A percentile compares a stretch with the other conserved stretches of the same genome.
Evolutionary conservation across 2,113 vertebrate genomes (phyloP).

Genomic region (Orientallactaga bullata): DNA sequence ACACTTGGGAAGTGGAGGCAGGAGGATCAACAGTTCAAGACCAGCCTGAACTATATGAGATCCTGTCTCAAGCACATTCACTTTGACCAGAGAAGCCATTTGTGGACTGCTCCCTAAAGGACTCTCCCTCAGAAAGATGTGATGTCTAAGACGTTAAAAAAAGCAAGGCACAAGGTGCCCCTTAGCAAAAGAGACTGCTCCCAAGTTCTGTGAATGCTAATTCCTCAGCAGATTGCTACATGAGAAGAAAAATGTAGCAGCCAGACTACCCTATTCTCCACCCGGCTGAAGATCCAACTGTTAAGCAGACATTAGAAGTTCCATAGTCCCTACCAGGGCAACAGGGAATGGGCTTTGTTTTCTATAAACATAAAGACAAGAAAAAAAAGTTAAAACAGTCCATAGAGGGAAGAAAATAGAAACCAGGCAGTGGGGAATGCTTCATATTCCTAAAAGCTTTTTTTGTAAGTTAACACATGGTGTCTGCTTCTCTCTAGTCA

Average conservation of each 20-base stretch:
- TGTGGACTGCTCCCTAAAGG: conserved; percentile 43
- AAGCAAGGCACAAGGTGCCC: not conserved
- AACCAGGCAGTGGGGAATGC: conserved; percentile 87
- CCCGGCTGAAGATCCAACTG: conserved; percentile 66
- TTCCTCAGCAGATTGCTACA: not conserved
- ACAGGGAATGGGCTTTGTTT: conserved; percentile 87
- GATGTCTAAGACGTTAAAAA: not conserved
- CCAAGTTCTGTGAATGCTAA: not conserved
- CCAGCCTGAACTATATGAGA: not conserved
- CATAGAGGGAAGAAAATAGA: conserved; percentile 88
- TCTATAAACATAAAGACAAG: conserved; percentile 88
- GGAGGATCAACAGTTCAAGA: not conserved
- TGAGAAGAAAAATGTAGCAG: not conserved
- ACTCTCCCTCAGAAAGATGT: not conserved
- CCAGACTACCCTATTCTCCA: conserved; percentile 45
- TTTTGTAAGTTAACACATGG: conserved; percentile 90
- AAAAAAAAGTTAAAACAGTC: conserved; percentile 86
- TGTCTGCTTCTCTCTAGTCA: conserved; percentile 92
- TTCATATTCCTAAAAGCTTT: conserved; percentile 90
- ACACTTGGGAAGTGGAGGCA: not conserved
- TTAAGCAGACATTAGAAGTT: conserved; percentile 71
- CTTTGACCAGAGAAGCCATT: conserved; percentile 33
- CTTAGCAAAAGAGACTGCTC: conserved; percentile 30
- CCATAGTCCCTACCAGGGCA: conserved; percentile 77
- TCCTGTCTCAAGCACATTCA: not conserved